Evolutionary conservation across 2,888 invertebrate genomes (phyloP).

Genomic region (Lepidonotus clava): DNA sequence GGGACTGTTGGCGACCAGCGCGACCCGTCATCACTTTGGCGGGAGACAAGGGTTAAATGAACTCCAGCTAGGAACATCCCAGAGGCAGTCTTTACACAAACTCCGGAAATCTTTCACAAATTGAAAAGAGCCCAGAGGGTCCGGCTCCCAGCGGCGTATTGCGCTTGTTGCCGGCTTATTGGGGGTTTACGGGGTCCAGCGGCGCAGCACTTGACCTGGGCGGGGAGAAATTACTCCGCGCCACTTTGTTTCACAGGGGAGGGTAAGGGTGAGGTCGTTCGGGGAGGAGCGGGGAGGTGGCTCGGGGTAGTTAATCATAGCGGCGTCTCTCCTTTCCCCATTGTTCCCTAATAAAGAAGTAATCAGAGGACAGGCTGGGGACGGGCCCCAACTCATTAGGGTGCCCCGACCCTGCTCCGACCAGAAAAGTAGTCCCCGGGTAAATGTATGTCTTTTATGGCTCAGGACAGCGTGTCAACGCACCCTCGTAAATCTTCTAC

Average conservation of each 20-base stretch:
- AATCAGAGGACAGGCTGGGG: neutral
- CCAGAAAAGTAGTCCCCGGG: no score
- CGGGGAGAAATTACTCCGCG: no score
- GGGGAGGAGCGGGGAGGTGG: neutral
- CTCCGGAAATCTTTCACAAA: neutral
- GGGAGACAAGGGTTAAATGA: neutral
- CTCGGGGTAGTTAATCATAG: neutral
- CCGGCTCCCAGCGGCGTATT: no score
- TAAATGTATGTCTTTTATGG: no score
- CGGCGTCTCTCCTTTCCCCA: neutral
- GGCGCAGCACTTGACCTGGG: no score
- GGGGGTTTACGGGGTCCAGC: no score
- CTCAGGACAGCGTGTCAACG: no score
- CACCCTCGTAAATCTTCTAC: no score
- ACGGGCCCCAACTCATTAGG: neutral
- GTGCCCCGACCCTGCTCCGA: neutral
- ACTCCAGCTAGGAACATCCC: neutral
- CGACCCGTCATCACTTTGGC: no score
- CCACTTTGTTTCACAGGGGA: no score
- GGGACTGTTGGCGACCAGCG: no score
- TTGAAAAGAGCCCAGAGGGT: neutral
- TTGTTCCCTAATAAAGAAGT: constrained; percentile 12
- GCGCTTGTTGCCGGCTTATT: no score
- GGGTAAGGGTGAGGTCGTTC: neutral
- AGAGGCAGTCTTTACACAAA: neutral